Conservation (phyloP, 1,140 invertebrate genomes). For the Hermetia illucens region DNA sequence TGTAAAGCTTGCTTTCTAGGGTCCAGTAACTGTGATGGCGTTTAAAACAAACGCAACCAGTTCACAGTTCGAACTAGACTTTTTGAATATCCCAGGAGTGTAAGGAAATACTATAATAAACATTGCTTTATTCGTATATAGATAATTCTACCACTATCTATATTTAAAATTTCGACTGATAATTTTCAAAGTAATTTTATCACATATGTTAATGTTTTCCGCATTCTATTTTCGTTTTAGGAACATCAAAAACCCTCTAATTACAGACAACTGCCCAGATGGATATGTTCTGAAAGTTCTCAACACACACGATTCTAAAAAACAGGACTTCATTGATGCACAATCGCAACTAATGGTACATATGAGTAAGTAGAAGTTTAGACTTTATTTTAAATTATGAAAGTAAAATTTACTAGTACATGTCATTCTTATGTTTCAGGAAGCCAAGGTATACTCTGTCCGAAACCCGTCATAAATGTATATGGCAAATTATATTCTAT, state of each 20-base stretch:
- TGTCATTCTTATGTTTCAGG: slow-evolving; percentile 21
- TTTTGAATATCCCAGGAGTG: too few relatives aligned
- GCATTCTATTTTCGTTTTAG: slow-evolving; percentile 15
- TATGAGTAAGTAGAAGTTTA: slow-evolving; percentile 35
- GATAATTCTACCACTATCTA: too few relatives aligned
- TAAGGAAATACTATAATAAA: too few relatives aligned
- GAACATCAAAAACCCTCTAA: slow-evolving; percentile 42
- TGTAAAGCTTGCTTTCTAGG: too few relatives aligned
- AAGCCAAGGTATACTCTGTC: slow-evolving; percentile 43
- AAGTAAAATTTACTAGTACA: not conserved
- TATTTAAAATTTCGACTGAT: too few relatives aligned
- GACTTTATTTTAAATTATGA: not conserved
- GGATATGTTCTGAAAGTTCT: slow-evolving; percentile 72
- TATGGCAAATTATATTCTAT: slow-evolving; percentile 44
- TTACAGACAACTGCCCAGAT: slow-evolving; percentile 33
- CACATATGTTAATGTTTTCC: too few relatives aligned
- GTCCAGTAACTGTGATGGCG: too few relatives aligned
- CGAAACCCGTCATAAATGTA: slow-evolving; percentile 50
- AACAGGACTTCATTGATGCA: slow-evolving; percentile 46
- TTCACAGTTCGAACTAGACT: too few relatives aligned
- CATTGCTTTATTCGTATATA: too few relatives aligned
- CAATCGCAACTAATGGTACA: slow-evolving; percentile 55
- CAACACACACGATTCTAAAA: slow-evolving; percentile 63
- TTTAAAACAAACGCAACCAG: too few relatives aligned
- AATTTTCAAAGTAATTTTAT: too few relatives aligned